Base-by-base conservation (phyloP, 1,140 invertebrate genomes). In the Parasteatoda tepidariorum region DNA sequence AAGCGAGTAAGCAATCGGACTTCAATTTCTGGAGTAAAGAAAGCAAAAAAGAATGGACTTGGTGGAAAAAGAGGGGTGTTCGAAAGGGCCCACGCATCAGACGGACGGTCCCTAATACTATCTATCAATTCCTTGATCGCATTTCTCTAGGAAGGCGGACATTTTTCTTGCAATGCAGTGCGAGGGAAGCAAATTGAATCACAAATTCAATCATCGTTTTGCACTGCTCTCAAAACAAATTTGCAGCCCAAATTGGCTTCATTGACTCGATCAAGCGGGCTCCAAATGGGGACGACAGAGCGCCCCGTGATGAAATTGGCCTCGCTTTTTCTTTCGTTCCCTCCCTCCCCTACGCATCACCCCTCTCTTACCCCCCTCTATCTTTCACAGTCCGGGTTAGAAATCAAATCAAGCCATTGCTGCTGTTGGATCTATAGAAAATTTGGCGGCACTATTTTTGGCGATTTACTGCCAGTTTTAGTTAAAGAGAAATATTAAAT, bases 131-230 rank as follows among this genome's bases (percentile, higher is more conserved):
- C 74, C 61, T 78, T 64, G 74, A 75, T 75, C 71, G 71, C 26
- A 75, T 75, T 62, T 75, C 41, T 38, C 28, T 24, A 7, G 15
- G 70, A 34, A 54, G 31, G 38, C 78, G 67, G 66, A 71, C 78
- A 82, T 82, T 82, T 78, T 82, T 64, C 57, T 79, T 22, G 55
- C 22, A 15, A 24, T 38, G 18, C n/a, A 24, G 66, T 62, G 33
- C 61, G 74, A 64, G 55, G 24, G 55, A n/a, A 6, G 61, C 31
- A 85, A 85, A 85, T 85, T 85, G 79, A 75, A 85, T 85, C 84
- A 83, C 64, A 82, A 85, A 85, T 85, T 83, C 84, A 85, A 85
- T 85, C 84, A 85, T 85, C 84, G 79, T 83, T 83, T 83, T 85
- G 78, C 70, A 83, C 79, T 83, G 79, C 84, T 85, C 79, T 83